Evolutionary conservation across 2,888 invertebrate species (phyloP).

Genomic region (Caenorhabditis doughertyi): DNA sequence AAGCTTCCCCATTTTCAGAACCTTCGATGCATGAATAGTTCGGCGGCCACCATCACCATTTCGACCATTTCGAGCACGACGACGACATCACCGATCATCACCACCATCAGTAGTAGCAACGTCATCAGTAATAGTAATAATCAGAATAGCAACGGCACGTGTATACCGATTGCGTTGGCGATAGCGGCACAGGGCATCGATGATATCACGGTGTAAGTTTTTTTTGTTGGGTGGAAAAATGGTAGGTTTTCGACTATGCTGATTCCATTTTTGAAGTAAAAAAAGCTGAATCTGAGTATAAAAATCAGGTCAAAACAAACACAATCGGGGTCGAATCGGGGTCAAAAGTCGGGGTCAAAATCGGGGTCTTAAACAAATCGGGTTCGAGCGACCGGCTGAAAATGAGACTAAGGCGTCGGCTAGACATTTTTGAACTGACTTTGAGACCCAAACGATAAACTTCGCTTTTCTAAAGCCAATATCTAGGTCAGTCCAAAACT

Average conservation of each 20-base stretch:
- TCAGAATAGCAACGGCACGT: constrained; percentile 63
- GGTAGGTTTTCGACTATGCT: neutral
- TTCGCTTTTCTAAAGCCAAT: no score
- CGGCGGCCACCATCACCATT: constrained; percentile 27
- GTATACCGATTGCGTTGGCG: constrained; percentile 75
- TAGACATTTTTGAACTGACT: no score
- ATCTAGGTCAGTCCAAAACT: no score
- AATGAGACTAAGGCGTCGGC: no score
- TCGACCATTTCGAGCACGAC: constrained; percentile 5
- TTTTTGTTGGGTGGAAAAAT: neutral
- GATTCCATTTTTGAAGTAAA: no score
- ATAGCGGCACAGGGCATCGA: constrained; percentile 80
- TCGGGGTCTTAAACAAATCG: no score
- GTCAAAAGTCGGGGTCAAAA: no score
- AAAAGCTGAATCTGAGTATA: no score
- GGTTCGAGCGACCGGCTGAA: no score
- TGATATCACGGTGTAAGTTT: constrained; percentile 78
- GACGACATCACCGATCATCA: neutral
- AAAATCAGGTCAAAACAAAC: no score
- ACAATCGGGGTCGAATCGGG: no score
- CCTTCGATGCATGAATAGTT: constrained; percentile 62
- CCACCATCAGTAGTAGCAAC: constrained; percentile 1
- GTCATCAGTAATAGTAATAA: constrained; percentile 11
- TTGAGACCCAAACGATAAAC: no score
- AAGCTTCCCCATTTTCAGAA: constrained; percentile 25